phyloP scores from a whole-genome alignment of 2,113 vertebrate species.

The Psilopsiagon aymara region DNA sequence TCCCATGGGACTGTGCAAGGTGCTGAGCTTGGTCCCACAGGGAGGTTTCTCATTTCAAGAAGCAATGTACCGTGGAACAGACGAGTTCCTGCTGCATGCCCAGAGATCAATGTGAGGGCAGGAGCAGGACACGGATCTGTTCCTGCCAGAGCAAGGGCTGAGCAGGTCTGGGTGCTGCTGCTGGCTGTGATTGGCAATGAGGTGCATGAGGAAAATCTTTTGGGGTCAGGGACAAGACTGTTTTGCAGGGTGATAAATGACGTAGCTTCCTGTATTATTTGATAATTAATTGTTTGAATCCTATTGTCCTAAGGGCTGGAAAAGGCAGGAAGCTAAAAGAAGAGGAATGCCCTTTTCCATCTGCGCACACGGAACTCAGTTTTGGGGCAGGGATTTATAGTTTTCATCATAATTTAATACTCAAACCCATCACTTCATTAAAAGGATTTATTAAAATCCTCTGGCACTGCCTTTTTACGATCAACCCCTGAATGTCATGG shows the following conservation, averaged over 20 bases:
- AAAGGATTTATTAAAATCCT: conserved; percentile 67
- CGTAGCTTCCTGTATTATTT: neutral
- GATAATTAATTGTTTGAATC: conserved; percentile 48
- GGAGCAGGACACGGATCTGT: neutral
- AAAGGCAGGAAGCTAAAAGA: neutral
- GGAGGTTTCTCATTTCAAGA: neutral
- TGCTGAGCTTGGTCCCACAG: neutral
- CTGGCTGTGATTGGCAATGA: rapidly evolving
- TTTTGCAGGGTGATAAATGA: neutral
- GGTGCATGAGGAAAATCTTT: rapidly evolving
- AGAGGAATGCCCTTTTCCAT: conserved; percentile 7
- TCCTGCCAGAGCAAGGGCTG: neutral
- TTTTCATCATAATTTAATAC: conserved; percentile 62
- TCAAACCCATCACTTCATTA: conserved; percentile 68
- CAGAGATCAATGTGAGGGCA: rapidly evolving
- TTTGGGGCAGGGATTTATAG: conserved; percentile 27
- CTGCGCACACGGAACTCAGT: neutral
- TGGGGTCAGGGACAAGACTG: neutral
- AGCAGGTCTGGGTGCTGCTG: neutral
- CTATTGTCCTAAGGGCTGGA: neutral
- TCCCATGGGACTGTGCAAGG: neutral
- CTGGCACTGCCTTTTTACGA: neutral
- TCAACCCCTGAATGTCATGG: conserved; percentile 9
- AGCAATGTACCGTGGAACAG: neutral
- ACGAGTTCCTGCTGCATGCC: neutral